Evolutionary conservation across 1,140 invertebrate species (phyloP), one percentile per base, ranked within the genome.

Genomic region (Zaprionus camerounensis): DNA sequence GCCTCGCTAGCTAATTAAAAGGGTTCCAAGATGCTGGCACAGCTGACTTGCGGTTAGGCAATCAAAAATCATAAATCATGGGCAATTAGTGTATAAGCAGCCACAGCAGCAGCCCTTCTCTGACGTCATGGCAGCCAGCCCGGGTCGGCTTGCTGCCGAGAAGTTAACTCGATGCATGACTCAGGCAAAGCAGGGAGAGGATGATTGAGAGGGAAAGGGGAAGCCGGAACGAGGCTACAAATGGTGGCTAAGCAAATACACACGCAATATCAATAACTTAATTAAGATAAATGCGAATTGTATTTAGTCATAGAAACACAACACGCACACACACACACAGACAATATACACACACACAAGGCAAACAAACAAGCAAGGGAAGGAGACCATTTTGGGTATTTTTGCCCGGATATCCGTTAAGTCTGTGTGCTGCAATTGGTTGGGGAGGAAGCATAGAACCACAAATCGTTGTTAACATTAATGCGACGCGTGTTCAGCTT

Each of bases 241-340:
- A 64, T 59, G 63, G 38, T 22, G 55, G 13, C 17, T 56, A 46
- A 55, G 68, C 63, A 53, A 67, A 80, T 72, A 71, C 58, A 65
- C 75, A 67, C 56, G 81, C 73, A 82, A 90, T 90, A 90, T 90
- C 85, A 90, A 90, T 90, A 90, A 90, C 85, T 82, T 90, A 90
- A 90, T 90, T 90, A 90, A 90, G 85, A 90, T 90, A 90, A 90
- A 90, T 90, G 85, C 68, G 79, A 75, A 90, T 76, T 80, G 85
- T 84, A 90, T 90, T 80, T 85, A 90, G 76, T 71, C 58, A 63
- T 70, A 81, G 81, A 72, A 53, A 59, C 46, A 61, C 59, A 44
- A 57, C 68, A 59, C 51, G 41, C 72, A 66, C 58, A 71, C 51
- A 72, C 51, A 72, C 71, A 34, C 22, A 57, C 51, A 24, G 17